Percentiles rank a stretch among this genome's conserved stretches.
These are phyloP conservation scores for Drosophila limbata DNA, from an alignment of 2,888 invertebrate genomes.

Conservation along the genomic window DNA sequence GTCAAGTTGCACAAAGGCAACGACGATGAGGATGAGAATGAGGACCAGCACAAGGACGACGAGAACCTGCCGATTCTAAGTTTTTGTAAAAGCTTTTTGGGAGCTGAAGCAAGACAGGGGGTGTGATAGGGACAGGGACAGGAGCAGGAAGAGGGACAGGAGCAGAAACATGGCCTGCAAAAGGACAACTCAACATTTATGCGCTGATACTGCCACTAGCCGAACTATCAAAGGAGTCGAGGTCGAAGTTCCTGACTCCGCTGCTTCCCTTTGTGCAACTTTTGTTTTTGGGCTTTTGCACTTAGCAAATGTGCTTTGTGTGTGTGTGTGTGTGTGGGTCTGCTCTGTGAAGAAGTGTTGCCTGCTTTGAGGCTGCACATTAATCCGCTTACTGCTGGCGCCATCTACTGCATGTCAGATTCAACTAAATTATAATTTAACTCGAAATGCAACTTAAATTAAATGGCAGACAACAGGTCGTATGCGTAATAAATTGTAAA, in stretches of 20 bases:
- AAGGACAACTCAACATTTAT: constrained; percentile 66
- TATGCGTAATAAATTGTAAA: constrained; percentile 49
- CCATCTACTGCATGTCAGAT: constrained; percentile 43
- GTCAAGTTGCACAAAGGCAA: constrained; percentile 74
- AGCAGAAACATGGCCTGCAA: constrained; percentile 11
- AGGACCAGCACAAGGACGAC: constrained; percentile 11
- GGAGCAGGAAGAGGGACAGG: background rate
- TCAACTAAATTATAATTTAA: constrained; percentile 33
- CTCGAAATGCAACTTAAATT: constrained; percentile 35
- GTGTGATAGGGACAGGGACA: background rate
- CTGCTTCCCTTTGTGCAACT: constrained; percentile 42
- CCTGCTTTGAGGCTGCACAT: constrained; percentile 44
- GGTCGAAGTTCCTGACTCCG: constrained; percentile 31
- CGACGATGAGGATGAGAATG: constrained; percentile 9
- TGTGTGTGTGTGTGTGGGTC: background rate
- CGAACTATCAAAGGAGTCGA: constrained; percentile 5
- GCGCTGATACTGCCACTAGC: constrained; percentile 36
- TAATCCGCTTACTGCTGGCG: constrained; percentile 44
- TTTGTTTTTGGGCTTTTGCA: constrained; percentile 30
- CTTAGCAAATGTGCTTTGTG: constrained; percentile 1
- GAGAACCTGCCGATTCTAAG: constrained; percentile 54
- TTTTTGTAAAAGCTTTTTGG: constrained; percentile 50
- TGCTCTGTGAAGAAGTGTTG: constrained; percentile 22
- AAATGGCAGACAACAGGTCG: constrained; percentile 45
- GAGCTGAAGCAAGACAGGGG: constrained; percentile 11